phyloP scores from a whole-genome alignment of 1,140 invertebrate species.

The Neotoxoptera formosana region DNA sequence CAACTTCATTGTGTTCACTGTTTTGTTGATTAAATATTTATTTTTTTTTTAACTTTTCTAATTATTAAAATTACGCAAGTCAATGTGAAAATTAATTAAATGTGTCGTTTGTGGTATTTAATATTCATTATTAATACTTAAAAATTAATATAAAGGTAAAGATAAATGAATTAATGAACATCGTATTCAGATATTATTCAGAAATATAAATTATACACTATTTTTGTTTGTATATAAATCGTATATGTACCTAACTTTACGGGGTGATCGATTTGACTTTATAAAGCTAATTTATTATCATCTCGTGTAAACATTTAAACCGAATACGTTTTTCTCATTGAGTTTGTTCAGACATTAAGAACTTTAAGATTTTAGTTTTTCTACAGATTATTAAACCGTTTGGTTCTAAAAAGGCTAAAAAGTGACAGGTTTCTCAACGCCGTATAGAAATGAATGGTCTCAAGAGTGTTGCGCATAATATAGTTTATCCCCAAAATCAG shows the following conservation, averaged over 20 bases:
- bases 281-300: too few species aligned
- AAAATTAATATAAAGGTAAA: not conserved
- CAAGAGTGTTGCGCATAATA: too few species aligned
- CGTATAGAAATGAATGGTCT: too few species aligned
- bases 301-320: too few species aligned
- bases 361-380: too few species aligned
- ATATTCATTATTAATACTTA: too few species aligned
- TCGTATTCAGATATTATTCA: not conserved
- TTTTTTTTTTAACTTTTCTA: not conserved
- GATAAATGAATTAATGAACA: not conserved
- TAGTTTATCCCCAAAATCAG: too few species aligned
- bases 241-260: not conserved
- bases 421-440: not conserved
- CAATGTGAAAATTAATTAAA: not conserved
- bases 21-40: not conserved
- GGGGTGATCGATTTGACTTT: too few species aligned
- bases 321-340: too few species aligned
- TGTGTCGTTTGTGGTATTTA: not conserved
- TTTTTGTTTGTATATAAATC: not conserved
- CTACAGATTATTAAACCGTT: not conserved
- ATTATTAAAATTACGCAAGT: not conserved
- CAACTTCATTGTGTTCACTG: not conserved
- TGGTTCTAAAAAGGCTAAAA: not conserved
- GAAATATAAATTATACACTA: not conserved
- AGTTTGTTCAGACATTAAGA: too few species aligned